Percentiles rank a stretch among this genome's conserved stretches.
These are phyloP conservation scores for Halictus ligatus DNA, from an alignment of 2,888 invertebrate species.

Conservation along the genomic window DNA sequence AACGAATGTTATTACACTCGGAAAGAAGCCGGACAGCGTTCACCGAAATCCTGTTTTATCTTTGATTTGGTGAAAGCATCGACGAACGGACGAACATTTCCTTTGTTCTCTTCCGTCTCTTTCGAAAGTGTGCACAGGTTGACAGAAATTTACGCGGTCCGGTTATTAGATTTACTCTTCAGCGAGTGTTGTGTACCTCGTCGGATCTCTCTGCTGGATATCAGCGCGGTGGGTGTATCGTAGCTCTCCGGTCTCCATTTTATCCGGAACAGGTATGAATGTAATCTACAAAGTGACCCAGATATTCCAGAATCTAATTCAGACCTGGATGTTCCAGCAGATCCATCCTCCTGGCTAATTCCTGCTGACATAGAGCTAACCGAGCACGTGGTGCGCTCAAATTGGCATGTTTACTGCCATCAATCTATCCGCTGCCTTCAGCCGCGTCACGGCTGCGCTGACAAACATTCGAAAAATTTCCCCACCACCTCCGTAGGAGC, in stretches of 20 bases:
- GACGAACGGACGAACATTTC: not conserved
- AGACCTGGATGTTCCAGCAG: not conserved
- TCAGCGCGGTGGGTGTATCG: not conserved
- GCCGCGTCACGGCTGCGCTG: not conserved
- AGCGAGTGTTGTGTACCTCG: not conserved
- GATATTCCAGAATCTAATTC: constrained; percentile 14
- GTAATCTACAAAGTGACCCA: constrained; percentile 12
- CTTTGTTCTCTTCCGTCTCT: not conserved
- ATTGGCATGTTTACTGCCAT: not conserved
- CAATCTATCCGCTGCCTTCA: not conserved
- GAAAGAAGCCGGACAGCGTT: not conserved
- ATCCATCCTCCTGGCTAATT: constrained; percentile 10
- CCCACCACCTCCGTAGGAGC: too few relatives aligned
- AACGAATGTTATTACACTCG: not conserved
- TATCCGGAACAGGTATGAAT: constrained; percentile 13
- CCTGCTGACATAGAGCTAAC: constrained; percentile 22
- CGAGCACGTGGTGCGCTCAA: constrained; percentile 1
- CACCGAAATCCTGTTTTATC: not conserved
- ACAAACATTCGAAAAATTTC: not conserved
- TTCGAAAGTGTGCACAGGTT: not conserved
- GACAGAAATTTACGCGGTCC: not conserved
- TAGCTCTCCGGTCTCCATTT: not conserved
- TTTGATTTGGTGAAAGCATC: not conserved
- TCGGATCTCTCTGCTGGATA: not conserved
- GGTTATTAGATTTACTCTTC: constrained; percentile 9